Evolutionary conservation across 2,888 invertebrate genomes (phyloP).

Genomic region (Nemapogon koenigi): DNA sequence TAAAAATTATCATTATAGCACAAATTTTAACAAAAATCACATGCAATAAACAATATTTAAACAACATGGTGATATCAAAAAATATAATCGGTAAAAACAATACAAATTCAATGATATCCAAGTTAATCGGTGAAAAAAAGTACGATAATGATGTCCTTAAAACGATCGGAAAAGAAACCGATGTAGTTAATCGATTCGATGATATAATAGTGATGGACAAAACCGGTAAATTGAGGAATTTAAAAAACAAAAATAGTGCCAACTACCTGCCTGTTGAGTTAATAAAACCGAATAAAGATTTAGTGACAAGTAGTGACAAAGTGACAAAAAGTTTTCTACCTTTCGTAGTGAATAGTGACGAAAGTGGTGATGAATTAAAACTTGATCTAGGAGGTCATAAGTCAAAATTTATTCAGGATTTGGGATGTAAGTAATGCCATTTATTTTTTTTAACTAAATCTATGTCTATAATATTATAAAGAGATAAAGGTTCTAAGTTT

Average conservation of each 20-base stretch:
- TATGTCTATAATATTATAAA: not conserved
- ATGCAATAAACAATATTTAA: slow-evolving; percentile 25
- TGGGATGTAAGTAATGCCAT: slow-evolving; percentile 63
- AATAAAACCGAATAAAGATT: slow-evolving; percentile 11
- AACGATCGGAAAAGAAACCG: slow-evolving; percentile 23
- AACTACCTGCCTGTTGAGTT: slow-evolving; percentile 2
- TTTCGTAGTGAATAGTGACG: slow-evolving; percentile 16
- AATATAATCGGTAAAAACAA: slow-evolving; percentile 26
- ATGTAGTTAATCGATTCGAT: slow-evolving; percentile 38
- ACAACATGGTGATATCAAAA: slow-evolving; percentile 30
- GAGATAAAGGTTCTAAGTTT: too few relatives aligned
- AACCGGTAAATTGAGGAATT: slow-evolving; percentile 37
- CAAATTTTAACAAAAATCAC: too few relatives aligned
- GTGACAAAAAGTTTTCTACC: slow-evolving; percentile 9
- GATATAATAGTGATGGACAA: slow-evolving; percentile 45
- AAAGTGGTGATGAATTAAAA: slow-evolving; percentile 9
- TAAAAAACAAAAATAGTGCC: slow-evolving; percentile 38
- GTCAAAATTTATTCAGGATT: slow-evolving; percentile 73
- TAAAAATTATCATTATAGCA: too few relatives aligned
- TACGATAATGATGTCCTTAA: slow-evolving; percentile 30
- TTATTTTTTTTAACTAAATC: not conserved
- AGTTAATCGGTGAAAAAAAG: slow-evolving; percentile 30
- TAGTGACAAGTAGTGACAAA: slow-evolving; percentile 15
- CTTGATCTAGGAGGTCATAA: slow-evolving; percentile 24
- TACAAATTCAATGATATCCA: slow-evolving; percentile 23